A percentile compares a stretch with the other conserved stretches of the same genome.
Conservation (phyloP, 2,797 vertebrate species). For the Darevskia nairensis region DNA sequence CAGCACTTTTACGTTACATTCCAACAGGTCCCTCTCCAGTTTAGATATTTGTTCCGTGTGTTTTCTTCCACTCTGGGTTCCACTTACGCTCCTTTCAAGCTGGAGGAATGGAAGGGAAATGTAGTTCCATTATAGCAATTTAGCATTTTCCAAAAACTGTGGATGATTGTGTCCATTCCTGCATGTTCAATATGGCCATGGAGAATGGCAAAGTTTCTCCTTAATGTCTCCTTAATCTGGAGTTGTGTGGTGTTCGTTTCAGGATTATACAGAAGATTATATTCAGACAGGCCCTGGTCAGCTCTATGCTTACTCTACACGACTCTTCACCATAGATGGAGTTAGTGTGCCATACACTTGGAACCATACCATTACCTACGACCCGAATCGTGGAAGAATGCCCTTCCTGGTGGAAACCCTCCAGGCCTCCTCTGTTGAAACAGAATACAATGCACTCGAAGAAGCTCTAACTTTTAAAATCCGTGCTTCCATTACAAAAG, state of each 20-base stretch:
- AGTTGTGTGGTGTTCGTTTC: slow-evolving; percentile 40
- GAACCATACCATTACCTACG: slow-evolving; percentile 94
- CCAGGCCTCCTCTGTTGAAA: slow-evolving; percentile 82
- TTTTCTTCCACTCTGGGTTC: background rate
- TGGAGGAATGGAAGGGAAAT: background rate
- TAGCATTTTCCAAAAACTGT: background rate
- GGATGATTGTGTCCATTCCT: background rate
- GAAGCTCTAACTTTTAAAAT: slow-evolving; percentile 90
- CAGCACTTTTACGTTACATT: too few relatives aligned
- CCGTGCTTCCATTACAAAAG: slow-evolving; percentile 90
- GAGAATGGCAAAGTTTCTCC: background rate
- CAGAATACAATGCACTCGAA: slow-evolving; percentile 87
- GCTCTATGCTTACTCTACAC: slow-evolving; percentile 92
- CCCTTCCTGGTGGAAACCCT: slow-evolving; percentile 93
- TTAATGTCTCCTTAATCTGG: slow-evolving; percentile 8
- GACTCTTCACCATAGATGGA: slow-evolving; percentile 89
- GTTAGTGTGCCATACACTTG: slow-evolving; percentile 93
- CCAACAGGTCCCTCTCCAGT: too few relatives aligned
- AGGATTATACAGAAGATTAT: slow-evolving; percentile 98
- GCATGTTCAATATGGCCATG: background rate
- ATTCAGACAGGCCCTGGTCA: slow-evolving; percentile 92
- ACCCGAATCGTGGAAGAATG: slow-evolving; percentile 88
- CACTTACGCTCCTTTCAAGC: background rate
- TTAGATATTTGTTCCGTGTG: too few relatives aligned
- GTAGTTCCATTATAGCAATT: background rate